These are phyloP conservation scores for Melipona quadrifasciata DNA, from an alignment of 1,140 invertebrate species.

Conservation along the genomic window DNA sequence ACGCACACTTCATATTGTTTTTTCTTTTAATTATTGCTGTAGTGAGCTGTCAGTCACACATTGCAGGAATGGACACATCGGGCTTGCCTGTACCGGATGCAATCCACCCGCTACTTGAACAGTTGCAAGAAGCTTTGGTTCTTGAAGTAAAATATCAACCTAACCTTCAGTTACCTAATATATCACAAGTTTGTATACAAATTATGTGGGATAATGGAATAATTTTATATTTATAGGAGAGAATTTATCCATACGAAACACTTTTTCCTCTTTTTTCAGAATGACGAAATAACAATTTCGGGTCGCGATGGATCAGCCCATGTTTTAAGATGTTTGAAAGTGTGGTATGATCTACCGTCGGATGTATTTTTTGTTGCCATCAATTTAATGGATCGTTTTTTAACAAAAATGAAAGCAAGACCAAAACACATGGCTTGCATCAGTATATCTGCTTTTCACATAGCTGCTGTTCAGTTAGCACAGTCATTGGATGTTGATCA, in stretches of 20 bases:
- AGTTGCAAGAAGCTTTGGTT: constrained; percentile 86
- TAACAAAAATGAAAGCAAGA: constrained; percentile 87
- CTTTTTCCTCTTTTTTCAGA: constrained; percentile 67
- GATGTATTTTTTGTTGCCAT: constrained; percentile 90
- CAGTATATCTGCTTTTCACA: constrained; percentile 87
- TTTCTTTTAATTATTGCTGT: constrained; percentile 56
- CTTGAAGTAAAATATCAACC: constrained; percentile 88
- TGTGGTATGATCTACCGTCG: constrained; percentile 90
- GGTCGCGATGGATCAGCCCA: constrained; percentile 90
- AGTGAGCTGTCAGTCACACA: constrained; percentile 74
- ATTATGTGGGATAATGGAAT: neutral
- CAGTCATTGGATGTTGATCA: constrained; percentile 75
- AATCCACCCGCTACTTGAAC: constrained; percentile 82
- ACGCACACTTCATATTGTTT: constrained; percentile 53
- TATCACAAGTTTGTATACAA: constrained; percentile 51
- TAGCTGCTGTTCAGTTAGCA: constrained; percentile 82
- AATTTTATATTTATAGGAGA: neutral
- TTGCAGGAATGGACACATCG: constrained; percentile 81
- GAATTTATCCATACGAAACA: neutral
- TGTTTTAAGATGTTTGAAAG: constrained; percentile 90
- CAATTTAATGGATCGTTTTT: constrained; percentile 89
- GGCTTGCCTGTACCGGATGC: constrained; percentile 83
- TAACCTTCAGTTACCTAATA: constrained; percentile 83
- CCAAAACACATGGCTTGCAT: constrained; percentile 88
- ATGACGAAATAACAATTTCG: constrained; percentile 87